Percentiles rank a stretch among this genome's conserved stretches.
phyloP scores from a whole-genome alignment of 2,113 vertebrate genomes.

The Boulengeromyrus knoepffleri region DNA sequence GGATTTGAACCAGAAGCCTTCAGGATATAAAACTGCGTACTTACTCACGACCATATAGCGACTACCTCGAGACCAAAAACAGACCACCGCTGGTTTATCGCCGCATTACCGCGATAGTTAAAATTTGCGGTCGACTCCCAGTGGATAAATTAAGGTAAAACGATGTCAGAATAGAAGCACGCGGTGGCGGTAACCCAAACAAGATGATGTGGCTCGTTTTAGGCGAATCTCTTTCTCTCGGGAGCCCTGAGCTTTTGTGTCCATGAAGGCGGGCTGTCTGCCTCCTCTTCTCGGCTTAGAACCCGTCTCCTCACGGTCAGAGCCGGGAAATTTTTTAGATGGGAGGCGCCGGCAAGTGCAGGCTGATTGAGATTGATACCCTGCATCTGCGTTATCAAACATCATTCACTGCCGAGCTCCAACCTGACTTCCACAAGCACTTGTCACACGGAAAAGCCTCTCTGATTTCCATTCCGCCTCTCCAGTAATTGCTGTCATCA shows the following conservation, averaged over 20 bases:
- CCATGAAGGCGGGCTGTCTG: background rate
- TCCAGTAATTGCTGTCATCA: conserved; percentile 75
- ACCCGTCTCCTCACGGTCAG: background rate
- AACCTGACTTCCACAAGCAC: conserved; percentile 69
- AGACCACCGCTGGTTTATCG: background rate
- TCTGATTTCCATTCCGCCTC: conserved; percentile 74
- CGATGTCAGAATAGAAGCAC: background rate
- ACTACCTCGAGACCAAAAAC: background rate
- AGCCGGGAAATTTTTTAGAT: background rate
- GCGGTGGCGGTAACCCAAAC: background rate
- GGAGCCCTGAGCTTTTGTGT: background rate
- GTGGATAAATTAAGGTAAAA: background rate
- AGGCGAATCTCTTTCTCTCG: background rate
- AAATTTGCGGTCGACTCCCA: background rate
- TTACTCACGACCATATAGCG: background rate
- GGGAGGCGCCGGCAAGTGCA: background rate
- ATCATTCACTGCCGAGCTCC: conserved; percentile 64
- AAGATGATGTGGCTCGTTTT: background rate
- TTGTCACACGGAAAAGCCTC: conserved; percentile 71
- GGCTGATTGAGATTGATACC: conserved; percentile 53
- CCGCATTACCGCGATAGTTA: background rate
- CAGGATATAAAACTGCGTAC: background rate
- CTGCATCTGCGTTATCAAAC: conserved; percentile 70
- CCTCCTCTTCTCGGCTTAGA: background rate
- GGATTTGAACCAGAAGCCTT: background rate